A percentile compares a stretch with the other conserved stretches of the same genome.
These are phyloP conservation scores for Drosophila emarginata DNA, from an alignment of 2,888 invertebrate genomes.

Conservation along the genomic window DNA sequence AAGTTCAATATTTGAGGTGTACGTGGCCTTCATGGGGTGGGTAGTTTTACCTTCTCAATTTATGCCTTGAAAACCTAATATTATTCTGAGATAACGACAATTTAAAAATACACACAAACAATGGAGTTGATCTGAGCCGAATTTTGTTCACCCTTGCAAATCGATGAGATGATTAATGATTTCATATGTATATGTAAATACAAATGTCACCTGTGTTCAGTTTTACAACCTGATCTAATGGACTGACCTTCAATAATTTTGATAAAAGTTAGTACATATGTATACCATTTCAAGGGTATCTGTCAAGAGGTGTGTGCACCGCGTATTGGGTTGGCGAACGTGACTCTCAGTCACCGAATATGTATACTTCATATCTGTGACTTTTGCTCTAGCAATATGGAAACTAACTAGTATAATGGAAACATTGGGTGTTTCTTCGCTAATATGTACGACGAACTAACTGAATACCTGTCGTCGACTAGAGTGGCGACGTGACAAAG, in stretches of 20 bases:
- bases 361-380: conserved; percentile 25
- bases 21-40: conserved; percentile 10
- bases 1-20: conserved; percentile 15
- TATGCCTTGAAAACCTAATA: conserved; percentile 2
- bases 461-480: conserved; percentile 20
- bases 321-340: conserved; percentile 29
- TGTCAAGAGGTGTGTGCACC: no score
- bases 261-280: no score
- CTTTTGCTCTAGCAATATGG: conserved; percentile 28
- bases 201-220: not conserved
- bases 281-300: conserved; percentile 1
- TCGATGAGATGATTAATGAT: not conserved
- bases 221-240: not conserved
- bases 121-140: not conserved
- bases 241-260: no score
- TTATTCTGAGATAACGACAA: conserved; percentile 7
- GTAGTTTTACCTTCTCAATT: conserved; percentile 3
- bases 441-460: conserved; percentile 6
- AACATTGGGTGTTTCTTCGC: conserved; percentile 5
- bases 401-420: conserved; percentile 25
- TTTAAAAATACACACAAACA: not conserved
- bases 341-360: conserved; percentile 33
- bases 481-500: conserved; percentile 40
- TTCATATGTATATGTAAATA: no score
- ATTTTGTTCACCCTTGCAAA: not conserved